A percentile compares a stretch with the other conserved stretches of the same genome.
phyloP scores from a whole-genome alignment of 2,888 invertebrate species.

The Xylota sylvarum region DNA sequence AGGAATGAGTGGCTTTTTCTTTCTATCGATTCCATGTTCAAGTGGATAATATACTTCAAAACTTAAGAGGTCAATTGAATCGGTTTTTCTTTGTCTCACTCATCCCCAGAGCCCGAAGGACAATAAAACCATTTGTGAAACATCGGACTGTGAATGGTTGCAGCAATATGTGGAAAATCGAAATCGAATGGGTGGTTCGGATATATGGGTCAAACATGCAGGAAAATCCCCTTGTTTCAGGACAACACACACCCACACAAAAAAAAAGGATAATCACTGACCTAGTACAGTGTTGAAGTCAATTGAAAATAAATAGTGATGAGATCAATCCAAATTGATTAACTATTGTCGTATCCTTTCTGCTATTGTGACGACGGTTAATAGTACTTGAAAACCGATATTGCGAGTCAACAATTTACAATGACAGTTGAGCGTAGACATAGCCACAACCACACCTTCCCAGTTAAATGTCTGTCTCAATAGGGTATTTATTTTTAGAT shows the following conservation, averaged over 20 bases:
- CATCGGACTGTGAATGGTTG: neutral
- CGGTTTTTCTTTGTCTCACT: neutral
- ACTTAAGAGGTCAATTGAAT: constrained; percentile 52
- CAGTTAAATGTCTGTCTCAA: neutral
- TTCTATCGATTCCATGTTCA: constrained; percentile 32
- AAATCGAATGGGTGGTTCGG: neutral
- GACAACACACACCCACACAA: neutral
- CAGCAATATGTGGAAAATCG: neutral
- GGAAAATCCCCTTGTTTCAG: neutral
- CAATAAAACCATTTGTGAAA: constrained; percentile 11
- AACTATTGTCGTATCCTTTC: neutral
- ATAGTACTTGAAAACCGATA: neutral
- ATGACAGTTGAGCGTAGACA: neutral
- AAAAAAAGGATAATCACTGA: neutral
- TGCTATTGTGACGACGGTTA: neutral
- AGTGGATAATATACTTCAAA: constrained; percentile 56
- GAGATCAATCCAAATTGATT: neutral
- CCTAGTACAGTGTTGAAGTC: neutral
- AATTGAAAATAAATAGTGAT: neutral
- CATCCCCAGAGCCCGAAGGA: neutral
- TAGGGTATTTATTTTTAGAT: neutral
- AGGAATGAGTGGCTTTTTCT: constrained; percentile 24
- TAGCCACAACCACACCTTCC: neutral
- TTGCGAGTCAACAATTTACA: constrained; percentile 14
- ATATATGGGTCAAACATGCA: neutral